These are phyloP conservation scores for Dasypolia templi DNA, from an alignment of 2,888 invertebrate species.

Conservation along the genomic window DNA sequence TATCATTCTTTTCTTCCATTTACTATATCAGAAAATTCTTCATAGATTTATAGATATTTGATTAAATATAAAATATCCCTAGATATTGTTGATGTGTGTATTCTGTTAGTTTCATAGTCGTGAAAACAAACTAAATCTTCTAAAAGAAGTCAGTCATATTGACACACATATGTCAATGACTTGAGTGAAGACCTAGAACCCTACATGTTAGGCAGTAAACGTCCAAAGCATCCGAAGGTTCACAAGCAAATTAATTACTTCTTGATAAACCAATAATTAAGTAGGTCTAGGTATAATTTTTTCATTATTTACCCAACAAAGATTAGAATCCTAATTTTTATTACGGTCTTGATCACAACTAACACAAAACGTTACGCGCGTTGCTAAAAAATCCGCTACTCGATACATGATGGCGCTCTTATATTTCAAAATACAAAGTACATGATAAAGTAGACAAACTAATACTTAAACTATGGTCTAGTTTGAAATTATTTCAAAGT, in stretches of 20 bases:
- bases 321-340: background rate
- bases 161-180: background rate
- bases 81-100: no score
- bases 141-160: no score
- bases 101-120: no score
- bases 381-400: constrained; percentile 65
- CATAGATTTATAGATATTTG: no score
- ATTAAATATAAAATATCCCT: no score
- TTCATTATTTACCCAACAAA: background rate
- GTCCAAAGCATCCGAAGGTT: background rate
- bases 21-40: no score
- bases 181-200: background rate
- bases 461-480: no score
- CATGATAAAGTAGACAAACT: background rate
- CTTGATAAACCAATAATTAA: background rate
- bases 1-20: no score
- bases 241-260: background rate
- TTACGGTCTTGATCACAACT: background rate
- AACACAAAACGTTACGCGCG: background rate
- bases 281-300: background rate
- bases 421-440: background rate
- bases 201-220: background rate
- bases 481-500: background rate
- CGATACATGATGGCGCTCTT: constrained; percentile 72
- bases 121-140: no score